A percentile compares a stretch with the other conserved stretches of the same genome.
phyloP scores from a whole-genome alignment of 2,113 vertebrate species.

The Halichoeres trimaculatus region DNA sequence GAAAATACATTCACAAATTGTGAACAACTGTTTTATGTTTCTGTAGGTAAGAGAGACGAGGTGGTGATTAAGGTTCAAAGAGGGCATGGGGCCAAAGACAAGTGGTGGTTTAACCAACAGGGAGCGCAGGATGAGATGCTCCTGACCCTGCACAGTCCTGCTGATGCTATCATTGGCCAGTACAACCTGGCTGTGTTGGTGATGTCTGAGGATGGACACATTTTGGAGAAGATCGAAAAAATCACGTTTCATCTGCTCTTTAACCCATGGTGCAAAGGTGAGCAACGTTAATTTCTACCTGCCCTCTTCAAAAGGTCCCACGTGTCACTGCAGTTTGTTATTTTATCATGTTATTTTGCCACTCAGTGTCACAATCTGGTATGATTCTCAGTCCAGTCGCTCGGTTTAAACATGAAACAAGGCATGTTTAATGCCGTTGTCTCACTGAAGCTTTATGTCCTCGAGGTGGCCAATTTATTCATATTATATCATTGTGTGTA shows the following conservation, averaged over 20 bases:
- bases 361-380: neutral
- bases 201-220: conserved; percentile 70
- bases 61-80: conserved; percentile 78
- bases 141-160: conserved; percentile 84
- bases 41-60: conserved; percentile 80
- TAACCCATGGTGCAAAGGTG: conserved; percentile 95
- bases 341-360: neutral
- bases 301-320: neutral
- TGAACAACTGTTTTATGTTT: neutral
- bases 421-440: neutral
- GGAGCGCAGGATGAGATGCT: conserved; percentile 69
- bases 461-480: too few relatives aligned
- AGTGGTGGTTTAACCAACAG: conserved; percentile 82
- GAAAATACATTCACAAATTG: neutral
- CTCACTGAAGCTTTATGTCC: too few relatives aligned
- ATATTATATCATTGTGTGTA: conserved; percentile 16
- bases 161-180: conserved; percentile 85
- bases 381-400: neutral
- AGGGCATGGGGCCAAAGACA: conserved; percentile 10
- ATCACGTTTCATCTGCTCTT: conserved; percentile 89
- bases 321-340: too few relatives aligned
- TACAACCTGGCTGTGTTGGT: conserved; percentile 84
- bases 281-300: neutral
- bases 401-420: too few relatives aligned
- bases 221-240: conserved; percentile 69